phyloP scores from a whole-genome alignment of 2,113 vertebrate genomes.

The Lepus timidus region DNA sequence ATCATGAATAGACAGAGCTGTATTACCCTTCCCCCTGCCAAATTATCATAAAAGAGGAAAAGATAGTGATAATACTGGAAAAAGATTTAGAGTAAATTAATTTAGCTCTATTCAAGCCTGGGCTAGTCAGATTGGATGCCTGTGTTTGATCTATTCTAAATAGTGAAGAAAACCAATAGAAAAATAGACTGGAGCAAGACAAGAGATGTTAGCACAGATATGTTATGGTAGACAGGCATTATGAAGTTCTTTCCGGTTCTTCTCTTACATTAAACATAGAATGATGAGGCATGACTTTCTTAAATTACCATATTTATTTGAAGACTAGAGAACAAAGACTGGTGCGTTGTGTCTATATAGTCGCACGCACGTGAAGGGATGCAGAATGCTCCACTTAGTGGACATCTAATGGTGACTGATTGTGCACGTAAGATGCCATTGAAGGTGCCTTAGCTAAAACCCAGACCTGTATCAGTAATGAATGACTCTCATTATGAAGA shows the following conservation, averaged over 20 bases:
- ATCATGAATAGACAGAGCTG: constrained; percentile 66
- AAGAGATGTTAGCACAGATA: constrained; percentile 71
- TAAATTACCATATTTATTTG: constrained; percentile 75
- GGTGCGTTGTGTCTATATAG: constrained; percentile 71
- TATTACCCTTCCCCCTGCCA: constrained; percentile 41
- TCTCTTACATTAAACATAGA: constrained; percentile 76
- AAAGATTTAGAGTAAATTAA: constrained; percentile 77
- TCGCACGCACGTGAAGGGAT: constrained; percentile 37
- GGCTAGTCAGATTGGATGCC: constrained; percentile 67
- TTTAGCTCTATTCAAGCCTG: constrained; percentile 70
- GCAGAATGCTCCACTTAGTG: constrained; percentile 62
- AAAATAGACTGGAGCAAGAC: constrained; percentile 71
- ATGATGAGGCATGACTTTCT: constrained; percentile 75
- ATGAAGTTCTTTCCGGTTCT: constrained; percentile 62
- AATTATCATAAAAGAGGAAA: constrained; percentile 69
- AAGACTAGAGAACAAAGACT: constrained; percentile 73
- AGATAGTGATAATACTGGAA: constrained; percentile 66
- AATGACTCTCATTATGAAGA: constrained; percentile 76
- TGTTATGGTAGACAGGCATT: constrained; percentile 46
- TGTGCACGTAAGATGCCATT: constrained; percentile 54
- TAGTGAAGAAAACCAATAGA: constrained; percentile 69
- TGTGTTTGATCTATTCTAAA: constrained; percentile 74
- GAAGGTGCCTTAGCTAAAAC: constrained; percentile 71
- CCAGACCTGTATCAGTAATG: constrained; percentile 70
- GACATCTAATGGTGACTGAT: constrained; percentile 66